phyloP scores from a whole-genome alignment of 2,888 invertebrate genomes.

The Prionchulus punctatus region DNA sequence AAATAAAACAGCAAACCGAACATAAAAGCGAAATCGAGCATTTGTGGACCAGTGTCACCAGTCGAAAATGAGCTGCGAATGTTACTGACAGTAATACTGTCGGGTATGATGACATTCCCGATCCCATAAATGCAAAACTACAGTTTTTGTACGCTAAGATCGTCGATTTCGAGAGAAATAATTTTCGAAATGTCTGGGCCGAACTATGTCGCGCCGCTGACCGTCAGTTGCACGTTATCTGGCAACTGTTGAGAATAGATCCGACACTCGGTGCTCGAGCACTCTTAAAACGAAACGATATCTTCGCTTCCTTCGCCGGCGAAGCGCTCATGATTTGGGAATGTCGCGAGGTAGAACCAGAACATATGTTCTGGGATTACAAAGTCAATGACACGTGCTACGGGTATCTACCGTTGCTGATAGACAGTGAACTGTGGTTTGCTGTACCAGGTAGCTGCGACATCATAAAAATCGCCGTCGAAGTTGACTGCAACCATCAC shows the following conservation, averaged over 20 bases:
- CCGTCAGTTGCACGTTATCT: background rate
- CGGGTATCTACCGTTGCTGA: background rate
- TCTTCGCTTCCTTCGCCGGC: conserved; percentile 5
- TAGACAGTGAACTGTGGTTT: background rate
- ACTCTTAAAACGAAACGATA: conserved; percentile 2
- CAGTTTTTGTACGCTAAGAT: background rate
- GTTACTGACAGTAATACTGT: too few relatives aligned
- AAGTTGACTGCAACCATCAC: too few relatives aligned
- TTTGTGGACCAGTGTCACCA: too few relatives aligned
- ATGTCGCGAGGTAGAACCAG: background rate
- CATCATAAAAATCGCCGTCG: too few relatives aligned
- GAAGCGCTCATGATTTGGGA: conserved; percentile 7
- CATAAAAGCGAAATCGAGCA: too few relatives aligned
- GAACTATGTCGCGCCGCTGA: conserved; percentile 3
- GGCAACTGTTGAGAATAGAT: conserved; percentile 2
- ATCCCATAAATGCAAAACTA: conserved; percentile 2
- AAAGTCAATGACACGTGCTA: conserved; percentile 5
- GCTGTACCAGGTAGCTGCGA: too few relatives aligned
- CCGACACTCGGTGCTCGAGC: conserved; percentile 7
- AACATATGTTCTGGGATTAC: conserved; percentile 2
- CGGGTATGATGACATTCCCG: too few relatives aligned
- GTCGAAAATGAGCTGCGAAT: too few relatives aligned
- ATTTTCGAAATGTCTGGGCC: background rate
- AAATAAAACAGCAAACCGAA: too few relatives aligned
- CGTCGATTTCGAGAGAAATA: background rate